Percentiles rank a stretch among this genome's conserved stretches.
Conservation (phyloP, 2,797 vertebrate genomes). For the Pangasius macronema region DNA sequence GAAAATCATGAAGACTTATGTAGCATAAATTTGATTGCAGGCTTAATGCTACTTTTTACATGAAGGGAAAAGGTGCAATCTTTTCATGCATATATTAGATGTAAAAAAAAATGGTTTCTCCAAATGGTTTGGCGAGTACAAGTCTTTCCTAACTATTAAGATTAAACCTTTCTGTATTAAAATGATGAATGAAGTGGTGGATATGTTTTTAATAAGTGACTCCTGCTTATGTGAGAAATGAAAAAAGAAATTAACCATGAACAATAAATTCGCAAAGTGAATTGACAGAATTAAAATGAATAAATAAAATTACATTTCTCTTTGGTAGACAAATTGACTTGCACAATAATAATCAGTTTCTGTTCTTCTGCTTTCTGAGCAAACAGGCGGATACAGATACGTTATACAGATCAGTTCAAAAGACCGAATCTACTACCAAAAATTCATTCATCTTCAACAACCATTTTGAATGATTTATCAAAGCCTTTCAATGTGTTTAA, state of each 20-base stretch:
- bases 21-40: not conserved
- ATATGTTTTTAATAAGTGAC: not conserved
- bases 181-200: not conserved
- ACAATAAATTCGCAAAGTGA: not conserved
- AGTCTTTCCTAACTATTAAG: conserved; percentile 3
- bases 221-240: not conserved
- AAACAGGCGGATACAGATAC: not conserved
- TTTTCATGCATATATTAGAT: not conserved
- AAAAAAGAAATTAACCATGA: not conserved
- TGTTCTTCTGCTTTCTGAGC: not conserved
- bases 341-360: not conserved
- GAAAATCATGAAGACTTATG: conserved; percentile 4
- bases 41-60: not conserved
- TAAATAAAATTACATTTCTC: not conserved
- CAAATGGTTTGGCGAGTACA: not conserved
- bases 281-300: not conserved
- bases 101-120: not conserved
- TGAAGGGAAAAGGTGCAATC: not conserved
- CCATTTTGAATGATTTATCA: not conserved
- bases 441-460: not conserved
- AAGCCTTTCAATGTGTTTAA: not conserved
- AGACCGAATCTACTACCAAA: not conserved
- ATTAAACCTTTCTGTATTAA: not conserved
- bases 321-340: not conserved
- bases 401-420: not conserved